These are phyloP conservation scores for Drosophila repleta DNA, from an alignment of 1,140 invertebrate species.

Conservation along the genomic window DNA sequence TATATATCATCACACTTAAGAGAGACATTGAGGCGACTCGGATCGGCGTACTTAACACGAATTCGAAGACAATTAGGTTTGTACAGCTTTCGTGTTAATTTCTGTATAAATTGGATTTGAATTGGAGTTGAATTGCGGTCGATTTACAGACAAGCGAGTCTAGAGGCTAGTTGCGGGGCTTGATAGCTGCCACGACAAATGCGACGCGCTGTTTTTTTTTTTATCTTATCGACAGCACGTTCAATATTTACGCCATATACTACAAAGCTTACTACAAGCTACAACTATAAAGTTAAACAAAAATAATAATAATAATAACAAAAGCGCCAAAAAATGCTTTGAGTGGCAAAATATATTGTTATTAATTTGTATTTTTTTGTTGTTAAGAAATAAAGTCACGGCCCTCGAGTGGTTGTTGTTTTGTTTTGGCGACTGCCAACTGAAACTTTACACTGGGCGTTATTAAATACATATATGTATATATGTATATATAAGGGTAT, in stretches of 20 bases:
- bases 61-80: no score
- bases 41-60: no score
- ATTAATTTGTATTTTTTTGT: constrained; percentile 18
- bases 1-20: not conserved
- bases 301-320: constrained; percentile 69
- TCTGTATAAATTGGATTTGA: no score
- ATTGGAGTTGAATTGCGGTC: no score
- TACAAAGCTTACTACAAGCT: constrained; percentile 16
- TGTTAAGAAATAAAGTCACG: constrained; percentile 54
- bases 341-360: constrained; percentile 7
- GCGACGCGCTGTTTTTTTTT: constrained; percentile 26
- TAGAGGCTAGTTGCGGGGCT: no score
- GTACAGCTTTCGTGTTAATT: no score
- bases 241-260: constrained; percentile 26
- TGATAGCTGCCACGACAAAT: constrained; percentile 11
- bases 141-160: no score
- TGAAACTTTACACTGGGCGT: constrained; percentile 4
- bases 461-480: not conserved
- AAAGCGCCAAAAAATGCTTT: constrained; percentile 61
- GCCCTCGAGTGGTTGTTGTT: constrained; percentile 66
- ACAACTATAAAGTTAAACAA: constrained; percentile 27
- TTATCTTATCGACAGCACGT: constrained; percentile 49
- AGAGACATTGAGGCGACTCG: no score
- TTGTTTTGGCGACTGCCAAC: constrained; percentile 35
- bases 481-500: not conserved